Percentiles rank a stretch among this genome's conserved stretches.
These are phyloP conservation scores for Oxyura jamaicensis DNA, from an alignment of 2,113 vertebrate genomes.

Conservation along the genomic window DNA sequence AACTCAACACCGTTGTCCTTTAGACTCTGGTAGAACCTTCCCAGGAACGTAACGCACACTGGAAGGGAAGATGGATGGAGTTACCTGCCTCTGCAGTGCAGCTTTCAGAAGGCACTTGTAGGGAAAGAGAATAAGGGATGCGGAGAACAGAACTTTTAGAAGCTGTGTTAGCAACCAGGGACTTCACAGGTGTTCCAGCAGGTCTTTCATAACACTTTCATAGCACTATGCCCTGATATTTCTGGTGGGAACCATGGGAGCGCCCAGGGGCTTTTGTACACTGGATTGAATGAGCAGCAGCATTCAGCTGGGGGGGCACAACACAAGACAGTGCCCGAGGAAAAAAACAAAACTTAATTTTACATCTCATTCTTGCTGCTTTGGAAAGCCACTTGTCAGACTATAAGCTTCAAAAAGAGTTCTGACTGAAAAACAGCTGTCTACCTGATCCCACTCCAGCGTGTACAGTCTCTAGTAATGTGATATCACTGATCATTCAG, in stretches of 20 bases:
- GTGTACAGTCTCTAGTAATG: neutral
- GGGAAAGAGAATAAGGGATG: neutral
- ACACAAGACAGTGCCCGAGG: neutral
- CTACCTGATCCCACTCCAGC: neutral
- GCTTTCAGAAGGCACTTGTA: neutral
- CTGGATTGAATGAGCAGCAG: neutral
- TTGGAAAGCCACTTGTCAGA: neutral
- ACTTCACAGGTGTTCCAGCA: neutral
- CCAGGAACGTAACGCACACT: conserved; percentile 94
- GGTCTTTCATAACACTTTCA: neutral
- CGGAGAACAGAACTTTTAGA: neutral
- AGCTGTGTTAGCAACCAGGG: neutral
- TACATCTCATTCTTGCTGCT: neutral
- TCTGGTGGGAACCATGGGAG: neutral
- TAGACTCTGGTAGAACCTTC: conserved; percentile 89
- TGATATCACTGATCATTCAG: neutral
- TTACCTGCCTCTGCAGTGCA: neutral
- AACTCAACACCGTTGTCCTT: conserved; percentile 84
- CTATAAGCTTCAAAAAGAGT: neutral
- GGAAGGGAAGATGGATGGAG: conserved; percentile 56
- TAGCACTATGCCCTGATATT: neutral
- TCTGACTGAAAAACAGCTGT: neutral
- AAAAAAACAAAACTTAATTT: neutral
- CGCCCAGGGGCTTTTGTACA: neutral
- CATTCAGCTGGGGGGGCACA: neutral